Evolutionary conservation across 2,888 invertebrate genomes (phyloP), one percentile per base, ranked within the genome.

Genomic region (Amaurobius ferox): DNA sequence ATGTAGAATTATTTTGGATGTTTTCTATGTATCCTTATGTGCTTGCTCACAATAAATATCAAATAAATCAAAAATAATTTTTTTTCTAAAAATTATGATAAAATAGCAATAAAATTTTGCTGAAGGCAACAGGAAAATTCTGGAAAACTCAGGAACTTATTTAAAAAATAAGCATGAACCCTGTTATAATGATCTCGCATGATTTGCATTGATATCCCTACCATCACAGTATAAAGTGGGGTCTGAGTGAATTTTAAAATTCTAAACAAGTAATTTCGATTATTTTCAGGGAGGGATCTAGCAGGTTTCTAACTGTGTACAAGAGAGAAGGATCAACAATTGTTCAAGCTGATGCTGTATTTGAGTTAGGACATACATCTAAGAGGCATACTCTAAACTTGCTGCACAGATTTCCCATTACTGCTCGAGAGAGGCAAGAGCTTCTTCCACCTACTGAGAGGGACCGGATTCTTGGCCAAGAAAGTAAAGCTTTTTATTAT

Each of bases 391-490:
- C 95, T 87, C 93, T 93, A 0, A 93, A 93, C 89, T 91, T 95
- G 55, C 92, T 94, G 68, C 94, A 94, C 89, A 93, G 94, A 9
- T 95, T 93, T 90, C 95, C 95, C 0, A 92, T 95, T 62, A 94
- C 94, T 2, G 93, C 93, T 86, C 93, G 93, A 88, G 95, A 95
- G 91, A 93, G 94, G 76, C 94, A 95, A 89, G 95, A 95, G 88
- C 91, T 95, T 35, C 92, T 94, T 86, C 94, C 66, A 93, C 94
- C 0, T 44, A 94, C 94, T 0, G 95, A 95, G 90, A 93, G 94
- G 89, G 94, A 94, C 89, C 91, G 94, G 67, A 92, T 93, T 87
- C 62, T 77, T 32, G 70, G 83, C 44, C 88, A 83, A 74, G 87
- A 79, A 40, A 66, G 88, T 86, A 78, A n/a, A n/a, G n/a, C n/a